phyloP scores from a whole-genome alignment of 1,140 invertebrate species.

The Popillia japonica region DNA sequence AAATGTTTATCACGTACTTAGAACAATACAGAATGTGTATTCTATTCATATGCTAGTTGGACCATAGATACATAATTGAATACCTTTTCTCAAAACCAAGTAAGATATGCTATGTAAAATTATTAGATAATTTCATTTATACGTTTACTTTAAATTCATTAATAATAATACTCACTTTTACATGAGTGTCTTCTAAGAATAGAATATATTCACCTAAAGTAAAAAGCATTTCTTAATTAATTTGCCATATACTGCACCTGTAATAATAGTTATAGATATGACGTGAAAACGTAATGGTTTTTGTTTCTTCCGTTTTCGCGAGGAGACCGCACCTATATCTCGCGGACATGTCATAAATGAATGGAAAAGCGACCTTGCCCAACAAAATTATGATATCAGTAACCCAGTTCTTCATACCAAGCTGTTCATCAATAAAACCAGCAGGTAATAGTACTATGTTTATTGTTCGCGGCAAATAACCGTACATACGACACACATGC shows the following conservation, averaged over 20 bases:
- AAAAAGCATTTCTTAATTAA: not conserved
- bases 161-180: not conserved
- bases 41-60: no score
- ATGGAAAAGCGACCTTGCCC: constrained; percentile 3
- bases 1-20: no score
- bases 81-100: no score
- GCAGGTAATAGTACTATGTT: not conserved
- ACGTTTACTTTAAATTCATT: not conserved
- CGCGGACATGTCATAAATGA: not conserved
- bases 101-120: no score
- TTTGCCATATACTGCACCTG: not conserved
- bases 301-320: not conserved
- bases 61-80: no score
- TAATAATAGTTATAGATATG: not conserved
- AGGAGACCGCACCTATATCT: not conserved
- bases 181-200: not conserved
- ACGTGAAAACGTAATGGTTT: not conserved
- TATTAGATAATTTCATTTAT: not conserved
- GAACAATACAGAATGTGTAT: no score
- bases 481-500: not conserved
- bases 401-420: not conserved
- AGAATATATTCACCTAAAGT: not conserved
- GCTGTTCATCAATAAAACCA: not conserved
- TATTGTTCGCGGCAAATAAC: not conserved
- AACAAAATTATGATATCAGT: constrained; percentile 7